phyloP scores from a whole-genome alignment of 2,113 vertebrate species.

The Grammomys surdaster region DNA sequence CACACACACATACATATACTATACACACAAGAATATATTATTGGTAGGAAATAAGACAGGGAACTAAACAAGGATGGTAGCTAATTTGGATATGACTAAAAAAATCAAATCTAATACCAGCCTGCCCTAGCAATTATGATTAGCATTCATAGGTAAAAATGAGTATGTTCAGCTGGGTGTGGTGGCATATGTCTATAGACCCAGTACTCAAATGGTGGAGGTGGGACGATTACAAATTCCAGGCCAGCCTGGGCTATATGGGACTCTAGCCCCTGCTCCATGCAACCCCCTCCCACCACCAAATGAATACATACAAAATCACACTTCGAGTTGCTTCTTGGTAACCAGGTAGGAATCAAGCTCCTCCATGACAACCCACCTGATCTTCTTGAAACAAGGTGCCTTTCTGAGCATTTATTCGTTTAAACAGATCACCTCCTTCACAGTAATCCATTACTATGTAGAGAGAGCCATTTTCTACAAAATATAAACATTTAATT shows the following conservation, averaged over 20 bases:
- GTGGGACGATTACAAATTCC: not conserved
- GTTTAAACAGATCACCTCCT: constrained; percentile 97
- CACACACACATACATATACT: too few species aligned
- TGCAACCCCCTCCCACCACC: not conserved
- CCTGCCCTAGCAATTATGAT: not conserved
- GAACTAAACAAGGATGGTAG: not conserved
- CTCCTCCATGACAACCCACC: constrained; percentile 85
- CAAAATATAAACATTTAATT: constrained; percentile 76
- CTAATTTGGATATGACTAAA: constrained; percentile 29
- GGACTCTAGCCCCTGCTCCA: not conserved
- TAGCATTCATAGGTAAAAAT: constrained; percentile 29
- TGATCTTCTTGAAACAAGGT: constrained; percentile 95
- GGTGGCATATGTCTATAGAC: not conserved
- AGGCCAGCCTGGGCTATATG: not conserved
- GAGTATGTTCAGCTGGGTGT: not conserved
- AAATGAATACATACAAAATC: not conserved
- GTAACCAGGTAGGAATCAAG: not conserved
- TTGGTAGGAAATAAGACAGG: not conserved
- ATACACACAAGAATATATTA: not conserved
- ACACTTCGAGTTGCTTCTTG: constrained; percentile 47
- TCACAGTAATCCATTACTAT: constrained; percentile 99
- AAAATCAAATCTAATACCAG: not conserved
- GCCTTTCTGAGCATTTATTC: constrained; percentile 98
- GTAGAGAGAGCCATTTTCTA: constrained; percentile 96
- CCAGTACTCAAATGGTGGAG: not conserved